A percentile compares a stretch with the other conserved stretches of the same genome.
Conservation (phyloP, 2,797 vertebrate species). For the Trichosurus vulpecula region DNA sequence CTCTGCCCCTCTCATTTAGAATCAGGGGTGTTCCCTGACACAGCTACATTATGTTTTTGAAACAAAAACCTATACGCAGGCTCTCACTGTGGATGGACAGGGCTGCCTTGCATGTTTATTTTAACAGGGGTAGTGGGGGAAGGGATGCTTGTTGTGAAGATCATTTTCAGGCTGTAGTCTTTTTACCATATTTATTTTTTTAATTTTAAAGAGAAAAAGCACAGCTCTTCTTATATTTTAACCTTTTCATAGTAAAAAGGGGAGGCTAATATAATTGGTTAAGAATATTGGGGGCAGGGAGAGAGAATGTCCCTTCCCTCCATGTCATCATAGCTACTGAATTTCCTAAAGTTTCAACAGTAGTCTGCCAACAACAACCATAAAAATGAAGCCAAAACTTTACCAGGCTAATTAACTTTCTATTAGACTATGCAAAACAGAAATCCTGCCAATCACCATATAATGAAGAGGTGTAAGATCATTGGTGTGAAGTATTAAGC, state of each 20-base stretch:
- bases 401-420: neutral
- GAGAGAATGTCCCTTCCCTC: neutral
- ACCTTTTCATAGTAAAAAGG: neutral
- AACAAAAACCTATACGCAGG: neutral
- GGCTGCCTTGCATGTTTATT: neutral
- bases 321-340: neutral
- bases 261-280: neutral
- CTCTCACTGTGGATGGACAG: rapidly evolving
- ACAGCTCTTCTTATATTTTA: conserved; percentile 12
- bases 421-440: neutral
- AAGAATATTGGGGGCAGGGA: neutral
- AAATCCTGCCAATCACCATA: neutral
- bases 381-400: neutral
- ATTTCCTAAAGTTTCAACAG: neutral
- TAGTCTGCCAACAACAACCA: neutral
- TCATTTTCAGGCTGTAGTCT: neutral
- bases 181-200: neutral
- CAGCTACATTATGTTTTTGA: neutral
- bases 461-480: neutral
- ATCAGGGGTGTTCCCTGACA: neutral
- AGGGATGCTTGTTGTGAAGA: neutral
- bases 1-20: neutral
- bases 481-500: neutral
- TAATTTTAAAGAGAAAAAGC: neutral
- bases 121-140: neutral